Conservation (phyloP, 2,888 invertebrate species). For the Drosophila eohydei region DNA sequence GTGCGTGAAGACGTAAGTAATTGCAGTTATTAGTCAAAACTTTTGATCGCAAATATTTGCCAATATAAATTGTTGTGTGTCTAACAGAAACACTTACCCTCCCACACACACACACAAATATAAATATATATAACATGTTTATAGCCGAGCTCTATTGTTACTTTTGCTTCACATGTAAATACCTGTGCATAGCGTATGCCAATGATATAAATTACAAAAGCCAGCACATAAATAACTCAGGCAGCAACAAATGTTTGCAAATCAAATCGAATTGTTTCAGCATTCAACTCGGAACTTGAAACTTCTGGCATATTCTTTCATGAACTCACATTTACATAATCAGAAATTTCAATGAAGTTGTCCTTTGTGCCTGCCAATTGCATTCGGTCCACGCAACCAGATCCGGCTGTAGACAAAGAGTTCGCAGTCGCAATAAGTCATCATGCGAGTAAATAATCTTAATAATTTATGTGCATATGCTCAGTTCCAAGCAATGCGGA, state of each 20-base stretch:
- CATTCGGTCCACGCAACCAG: constrained; percentile 12
- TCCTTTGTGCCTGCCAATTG: constrained; percentile 21
- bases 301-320: constrained; percentile 10
- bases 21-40: constrained; percentile 51
- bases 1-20: constrained; percentile 31
- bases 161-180: background rate
- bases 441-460: constrained; percentile 9
- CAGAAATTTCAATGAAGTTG: constrained; percentile 5
- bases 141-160: background rate
- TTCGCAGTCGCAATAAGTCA: constrained; percentile 1
- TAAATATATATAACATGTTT: background rate
- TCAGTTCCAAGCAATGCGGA: background rate
- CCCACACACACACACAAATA: background rate
- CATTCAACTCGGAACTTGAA: background rate
- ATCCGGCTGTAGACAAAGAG: constrained; percentile 15
- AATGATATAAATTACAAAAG: constrained; percentile 16
- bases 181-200: constrained; percentile 8
- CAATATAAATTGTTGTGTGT: constrained; percentile 8
- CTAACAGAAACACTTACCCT: background rate
- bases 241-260: constrained; percentile 12
- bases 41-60: constrained; percentile 7
- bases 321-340: constrained; percentile 38
- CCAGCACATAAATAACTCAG: constrained; percentile 14
- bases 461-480: constrained; percentile 10
- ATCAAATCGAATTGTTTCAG: constrained; percentile 20